These are phyloP conservation scores for Phymanthus crucifer DNA, from an alignment of 92 coral and sea anemone species.

Conservation along the genomic window DNA sequence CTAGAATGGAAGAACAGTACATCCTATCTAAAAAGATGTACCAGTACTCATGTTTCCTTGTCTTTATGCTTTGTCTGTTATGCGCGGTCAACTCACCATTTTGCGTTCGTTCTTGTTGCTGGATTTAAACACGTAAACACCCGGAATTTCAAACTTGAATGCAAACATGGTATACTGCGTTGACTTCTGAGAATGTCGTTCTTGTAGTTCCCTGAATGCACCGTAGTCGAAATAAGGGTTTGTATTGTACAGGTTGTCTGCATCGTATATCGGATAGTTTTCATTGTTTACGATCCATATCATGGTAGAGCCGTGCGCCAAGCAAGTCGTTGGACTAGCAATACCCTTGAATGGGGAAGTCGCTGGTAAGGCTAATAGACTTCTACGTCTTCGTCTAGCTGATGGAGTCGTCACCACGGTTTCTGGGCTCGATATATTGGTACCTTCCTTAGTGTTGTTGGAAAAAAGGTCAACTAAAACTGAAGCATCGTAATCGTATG, in stretches of 20 bases:
- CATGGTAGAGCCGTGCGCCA: constrained; percentile 73
- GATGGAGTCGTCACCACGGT: constrained; percentile 21
- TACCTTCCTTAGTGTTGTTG: constrained; percentile 47
- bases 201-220: constrained; percentile 72
- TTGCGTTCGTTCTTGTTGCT: constrained; percentile 66
- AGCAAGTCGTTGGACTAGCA: constrained; percentile 78
- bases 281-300: constrained; percentile 78
- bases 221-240: constrained; percentile 93
- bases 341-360: constrained; percentile 55
- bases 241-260: constrained; percentile 81
- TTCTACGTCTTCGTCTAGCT: constrained; percentile 64
- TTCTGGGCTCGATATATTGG: constrained; percentile 14
- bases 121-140: constrained; percentile 90
- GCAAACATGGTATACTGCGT: constrained; percentile 88
- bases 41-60: no score
- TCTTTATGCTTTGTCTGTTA: no score
- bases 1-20: no score
- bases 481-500: constrained; percentile 54
- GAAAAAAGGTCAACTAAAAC: constrained; percentile 26
- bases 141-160: constrained; percentile 82
- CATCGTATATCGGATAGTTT: constrained; percentile 83
- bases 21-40: no score
- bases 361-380: constrained; percentile 66
- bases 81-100: constrained; percentile 67
- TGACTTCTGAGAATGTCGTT: constrained; percentile 68